These are phyloP conservation scores for Asobara japonica DNA, from an alignment of 1,140 invertebrate species.

Conservation along the genomic window DNA sequence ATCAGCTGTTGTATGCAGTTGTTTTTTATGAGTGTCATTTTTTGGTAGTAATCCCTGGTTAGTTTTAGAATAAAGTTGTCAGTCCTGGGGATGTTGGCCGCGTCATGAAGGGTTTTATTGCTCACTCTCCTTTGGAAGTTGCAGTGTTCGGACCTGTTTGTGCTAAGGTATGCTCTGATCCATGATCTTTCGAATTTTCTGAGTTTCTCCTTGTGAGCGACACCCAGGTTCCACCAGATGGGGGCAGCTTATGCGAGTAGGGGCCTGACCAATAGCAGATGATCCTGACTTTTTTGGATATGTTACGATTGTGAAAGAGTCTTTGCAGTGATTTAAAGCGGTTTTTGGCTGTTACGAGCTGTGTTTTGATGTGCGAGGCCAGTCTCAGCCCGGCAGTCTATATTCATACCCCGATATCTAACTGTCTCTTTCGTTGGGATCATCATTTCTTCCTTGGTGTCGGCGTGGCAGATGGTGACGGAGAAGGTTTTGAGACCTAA, in stretches of 20 bases:
- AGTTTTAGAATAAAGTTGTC: neutral
- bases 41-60: neutral
- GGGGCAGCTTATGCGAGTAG: constrained; percentile 33
- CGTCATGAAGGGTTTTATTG: neutral
- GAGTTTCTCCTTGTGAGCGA: constrained; percentile 13
- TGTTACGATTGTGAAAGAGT: constrained; percentile 34
- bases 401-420: constrained; percentile 17
- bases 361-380: neutral
- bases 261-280: constrained; percentile 39
- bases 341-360: neutral
- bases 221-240: constrained; percentile 23
- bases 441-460: neutral
- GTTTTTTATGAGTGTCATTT: neutral
- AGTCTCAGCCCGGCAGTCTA: constrained; percentile 11
- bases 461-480: neutral
- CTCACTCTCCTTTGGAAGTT: neutral
- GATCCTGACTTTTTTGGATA: constrained; percentile 27
- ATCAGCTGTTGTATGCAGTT: neutral
- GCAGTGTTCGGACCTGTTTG: neutral
- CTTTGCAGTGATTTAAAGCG: neutral
- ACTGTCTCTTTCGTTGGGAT: constrained; percentile 23
- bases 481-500: neutral
- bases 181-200: constrained; percentile 20
- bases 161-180: too few species aligned
- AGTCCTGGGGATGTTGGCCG: neutral